These are phyloP conservation scores for Trichonephila inaurata DNA, from an alignment of 1,140 invertebrate genomes.

Conservation along the genomic window DNA sequence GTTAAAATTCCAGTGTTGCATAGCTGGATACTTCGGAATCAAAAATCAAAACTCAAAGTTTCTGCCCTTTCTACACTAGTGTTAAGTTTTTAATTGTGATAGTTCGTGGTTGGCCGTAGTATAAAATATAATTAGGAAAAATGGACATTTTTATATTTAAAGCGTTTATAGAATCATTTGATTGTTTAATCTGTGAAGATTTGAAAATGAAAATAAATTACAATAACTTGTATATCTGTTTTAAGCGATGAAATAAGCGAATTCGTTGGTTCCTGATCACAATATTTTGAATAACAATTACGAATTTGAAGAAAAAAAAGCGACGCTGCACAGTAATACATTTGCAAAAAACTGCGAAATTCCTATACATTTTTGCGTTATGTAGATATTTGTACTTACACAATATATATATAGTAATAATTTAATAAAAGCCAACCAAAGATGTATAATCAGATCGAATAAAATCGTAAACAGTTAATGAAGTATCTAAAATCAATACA, in stretches of 20 bases:
- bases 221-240: neutral
- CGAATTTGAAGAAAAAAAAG: neutral
- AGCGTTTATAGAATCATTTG: conserved; percentile 32
- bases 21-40: conserved; percentile 72
- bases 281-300: neutral
- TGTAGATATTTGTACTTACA: conserved; percentile 51
- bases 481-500: conserved; percentile 49
- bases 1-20: conserved; percentile 63
- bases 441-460: conserved; percentile 40
- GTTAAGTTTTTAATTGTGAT: conserved; percentile 75
- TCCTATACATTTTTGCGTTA: conserved; percentile 42
- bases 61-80: conserved; percentile 73
- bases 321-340: conserved; percentile 40
- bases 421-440: conserved; percentile 45
- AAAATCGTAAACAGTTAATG: neutral
- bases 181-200: conserved; percentile 14
- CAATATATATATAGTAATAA: neutral
- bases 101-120: conserved; percentile 58
- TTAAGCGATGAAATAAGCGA: neutral
- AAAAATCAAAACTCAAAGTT: conserved; percentile 77
- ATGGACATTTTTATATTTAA: conserved; percentile 37
- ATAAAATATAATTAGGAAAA: conserved; percentile 56
- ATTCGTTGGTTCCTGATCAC: conserved; percentile 59
- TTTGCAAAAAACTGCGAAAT: conserved; percentile 14
- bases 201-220: conserved; percentile 4